These are phyloP conservation scores for Vandiemenella viatica DNA, from an alignment of 2,888 invertebrate genomes.

Conservation along the genomic window DNA sequence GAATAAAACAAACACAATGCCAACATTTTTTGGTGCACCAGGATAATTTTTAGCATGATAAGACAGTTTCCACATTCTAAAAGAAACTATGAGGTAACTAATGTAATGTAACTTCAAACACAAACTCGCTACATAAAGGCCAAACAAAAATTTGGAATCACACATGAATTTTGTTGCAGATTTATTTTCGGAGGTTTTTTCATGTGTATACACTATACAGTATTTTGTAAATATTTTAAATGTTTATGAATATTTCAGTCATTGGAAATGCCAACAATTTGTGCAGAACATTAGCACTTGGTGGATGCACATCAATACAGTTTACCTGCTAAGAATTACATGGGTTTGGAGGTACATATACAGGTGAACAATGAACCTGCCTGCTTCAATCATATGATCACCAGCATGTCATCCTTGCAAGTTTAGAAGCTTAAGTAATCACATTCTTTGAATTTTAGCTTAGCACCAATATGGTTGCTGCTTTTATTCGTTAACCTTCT, in stretches of 20 bases:
- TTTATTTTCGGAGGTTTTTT: conserved; percentile 11
- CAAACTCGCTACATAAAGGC: conserved; percentile 13
- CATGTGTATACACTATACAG: conserved; percentile 16
- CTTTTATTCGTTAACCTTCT: background rate
- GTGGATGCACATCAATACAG: conserved; percentile 16
- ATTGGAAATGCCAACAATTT: conserved; percentile 19
- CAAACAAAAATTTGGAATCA: conserved; percentile 12
- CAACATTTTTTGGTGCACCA: too few relatives aligned
- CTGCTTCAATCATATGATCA: conserved; percentile 6
- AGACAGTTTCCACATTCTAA: too few relatives aligned
- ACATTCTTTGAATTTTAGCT: conserved; percentile 1
- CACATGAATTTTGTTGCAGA: conserved; percentile 10
- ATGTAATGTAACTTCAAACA: conserved; percentile 12
- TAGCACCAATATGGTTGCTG: conserved; percentile 10
- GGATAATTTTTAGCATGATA: too few relatives aligned
- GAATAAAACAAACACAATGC: too few relatives aligned
- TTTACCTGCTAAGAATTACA: conserved; percentile 15
- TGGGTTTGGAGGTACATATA: conserved; percentile 16
- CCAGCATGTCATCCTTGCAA: conserved; percentile 5
- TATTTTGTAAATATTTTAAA: conserved; percentile 12
- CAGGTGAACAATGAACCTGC: conserved; percentile 13
- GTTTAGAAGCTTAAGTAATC: conserved; percentile 1
- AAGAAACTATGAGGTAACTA: conserved; percentile 16
- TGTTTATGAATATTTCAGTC: conserved; percentile 10
- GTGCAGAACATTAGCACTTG: conserved; percentile 17